Evolutionary conservation across 1,140 invertebrate species (phyloP), one percentile per base, ranked within the genome.

Genomic region (Mactra quadrangularis): DNA sequence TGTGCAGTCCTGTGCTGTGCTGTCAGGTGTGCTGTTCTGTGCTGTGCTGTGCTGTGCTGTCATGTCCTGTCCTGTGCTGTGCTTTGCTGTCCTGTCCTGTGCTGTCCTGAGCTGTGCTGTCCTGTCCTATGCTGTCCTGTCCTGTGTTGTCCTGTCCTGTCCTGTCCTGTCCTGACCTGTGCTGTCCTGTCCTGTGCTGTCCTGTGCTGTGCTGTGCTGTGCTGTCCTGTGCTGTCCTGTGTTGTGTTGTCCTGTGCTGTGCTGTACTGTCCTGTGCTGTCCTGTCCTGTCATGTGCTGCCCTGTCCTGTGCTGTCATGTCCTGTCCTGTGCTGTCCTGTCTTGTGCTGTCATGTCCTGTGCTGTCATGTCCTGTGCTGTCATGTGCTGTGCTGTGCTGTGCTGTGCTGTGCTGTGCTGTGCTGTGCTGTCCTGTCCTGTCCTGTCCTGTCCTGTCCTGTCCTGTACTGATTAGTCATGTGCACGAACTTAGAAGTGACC

Each of bases 31-130:
- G n/a, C n/a, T n/a, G n/a, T n/a, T 50, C 64, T 71, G 50, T 70
- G 47, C 17, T 81, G 25, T 68, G 35, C 19, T 71, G 45, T 68
- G 50, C 25, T 64, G 60, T 64, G 31, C 11, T 25, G 29, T 13
- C 19, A 17, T 35, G 25, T 64, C 11, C 60, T 64, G 60, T 33
- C n/a, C n/a, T 55, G 41, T 19, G n/a, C 50, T 66, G 60, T 68
- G 25, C 31, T 78, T 41, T 25, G 70, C 74, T 79, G 75, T 38
- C 27, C 74, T 79, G 29, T 31, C 38, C 47, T 64, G 33, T 35
- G n/a, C 19, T 79, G 60, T 52, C 7, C 50, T 84, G 82, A n/a
- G 4, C 60, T 81, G 52, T 79, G 15, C 70, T 84, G 41, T 81
- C 19, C 27, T 84, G 75, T 60, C 33, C n/a, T 64, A 31, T 57